Evolutionary conservation across 2,888 invertebrate species (phyloP), one percentile per base, ranked within the genome.

Genomic region (Philonicus albiceps): DNA sequence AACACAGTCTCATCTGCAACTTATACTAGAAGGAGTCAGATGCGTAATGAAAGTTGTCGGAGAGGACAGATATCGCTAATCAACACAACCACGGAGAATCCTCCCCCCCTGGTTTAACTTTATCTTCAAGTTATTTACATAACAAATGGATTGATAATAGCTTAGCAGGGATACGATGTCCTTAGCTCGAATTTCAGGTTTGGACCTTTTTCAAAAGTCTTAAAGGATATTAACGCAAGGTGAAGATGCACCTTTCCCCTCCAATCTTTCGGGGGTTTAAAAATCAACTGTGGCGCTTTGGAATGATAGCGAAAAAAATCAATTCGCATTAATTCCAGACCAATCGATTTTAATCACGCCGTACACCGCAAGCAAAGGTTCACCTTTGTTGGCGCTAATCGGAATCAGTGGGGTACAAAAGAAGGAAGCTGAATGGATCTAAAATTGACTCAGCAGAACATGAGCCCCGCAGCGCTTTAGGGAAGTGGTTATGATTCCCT

Each of bases 341-440:
- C 34, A 81, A 81, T 81, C 55, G 55, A 81, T 81, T 81, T 81
- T 81, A 81, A 81, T 81, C 81, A 81, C n/a, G 27, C 13, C 27
- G n/a, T n/a, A n/a, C 30, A 78, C 76, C 53, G 30, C 40, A 53
- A 19, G 80, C 11, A 30, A 80, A 53, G 64, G 81, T 64, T 55
- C 81, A 55, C 64, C 34, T 55, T 74, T 74, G 31, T 64, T 31
- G 49, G 13, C 30, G 55, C 34, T 30, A 34, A 34, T 34, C 34
- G 37, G 37, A 74, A 74, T 74, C 74, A 34, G 74, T 34, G 74
- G 74, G 74, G 31, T 37, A 34, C 74, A 74, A 74, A n/a, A n/a
- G 74, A n/a, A 11, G 19, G 37, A 13, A 34, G n/a, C n/a, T 34
- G 37, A 74, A 34, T 34, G 31, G 37, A 74, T 8, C 74, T n/a